Percentiles rank a stretch among this genome's conserved stretches.
These are phyloP conservation scores for Atopsyche davidsoni DNA, from an alignment of 1,140 invertebrate species.

Conservation along the genomic window DNA sequence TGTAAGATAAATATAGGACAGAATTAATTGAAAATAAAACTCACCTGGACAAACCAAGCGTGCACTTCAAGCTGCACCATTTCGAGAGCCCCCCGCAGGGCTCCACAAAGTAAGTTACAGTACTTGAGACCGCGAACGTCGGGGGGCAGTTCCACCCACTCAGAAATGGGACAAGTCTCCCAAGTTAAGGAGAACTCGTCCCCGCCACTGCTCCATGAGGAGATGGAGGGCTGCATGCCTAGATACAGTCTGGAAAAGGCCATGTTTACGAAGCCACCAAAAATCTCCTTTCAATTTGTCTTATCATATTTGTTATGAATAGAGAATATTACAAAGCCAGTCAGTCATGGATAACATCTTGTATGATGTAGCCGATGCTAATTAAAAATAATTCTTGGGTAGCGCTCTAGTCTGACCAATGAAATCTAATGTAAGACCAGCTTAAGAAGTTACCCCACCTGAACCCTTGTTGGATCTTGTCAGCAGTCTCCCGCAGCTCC, in stretches of 20 bases:
- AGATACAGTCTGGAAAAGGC: conserved; percentile 89
- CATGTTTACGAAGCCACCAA: too few relatives aligned
- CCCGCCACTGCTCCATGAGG: conserved; percentile 87
- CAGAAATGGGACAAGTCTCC: conserved; percentile 93
- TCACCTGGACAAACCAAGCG: conserved; percentile 68
- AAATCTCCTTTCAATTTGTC: too few relatives aligned
- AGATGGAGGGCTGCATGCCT: conserved; percentile 82
- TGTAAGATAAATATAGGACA: too few relatives aligned
- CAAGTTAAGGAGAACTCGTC: conserved; percentile 97
- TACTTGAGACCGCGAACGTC: conserved; percentile 84
- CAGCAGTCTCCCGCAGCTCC: conserved; percentile 94
- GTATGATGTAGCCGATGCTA: too few relatives aligned
- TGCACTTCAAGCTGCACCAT: conserved; percentile 87
- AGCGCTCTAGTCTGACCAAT: too few relatives aligned
- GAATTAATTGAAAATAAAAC: too few relatives aligned
- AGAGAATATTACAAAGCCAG: too few relatives aligned
- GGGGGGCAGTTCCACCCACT: conserved; percentile 97
- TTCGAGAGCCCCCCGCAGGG: conserved; percentile 90
- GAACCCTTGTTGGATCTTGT: conserved; percentile 80
- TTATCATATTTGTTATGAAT: too few relatives aligned
- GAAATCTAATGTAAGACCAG: too few relatives aligned
- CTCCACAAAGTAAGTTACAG: conserved; percentile 90
- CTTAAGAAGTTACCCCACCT: too few relatives aligned
- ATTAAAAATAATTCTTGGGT: too few relatives aligned
- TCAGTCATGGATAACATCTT: too few relatives aligned